Evolutionary conservation across 2,113 vertebrate genomes (phyloP).

Genomic region (Sialia sialis): DNA sequence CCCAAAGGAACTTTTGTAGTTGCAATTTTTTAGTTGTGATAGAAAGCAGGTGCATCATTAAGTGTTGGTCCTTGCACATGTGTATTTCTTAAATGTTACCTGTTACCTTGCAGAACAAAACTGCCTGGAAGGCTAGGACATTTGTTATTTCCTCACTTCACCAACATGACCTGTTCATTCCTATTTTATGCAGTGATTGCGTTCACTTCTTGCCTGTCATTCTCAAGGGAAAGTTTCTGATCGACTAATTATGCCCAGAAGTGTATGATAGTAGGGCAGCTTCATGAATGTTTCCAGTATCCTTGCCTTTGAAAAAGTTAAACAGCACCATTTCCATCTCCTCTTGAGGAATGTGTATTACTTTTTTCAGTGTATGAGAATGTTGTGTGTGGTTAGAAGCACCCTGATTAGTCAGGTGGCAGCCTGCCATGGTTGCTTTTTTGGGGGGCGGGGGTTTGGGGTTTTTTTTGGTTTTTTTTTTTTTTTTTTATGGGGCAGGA

Average conservation of each 20-base stretch:
- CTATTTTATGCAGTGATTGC: not conserved
- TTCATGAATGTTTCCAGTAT: not conserved
- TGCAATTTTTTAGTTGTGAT: not conserved
- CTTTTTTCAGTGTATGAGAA: constrained; percentile 32
- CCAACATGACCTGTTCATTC: not conserved
- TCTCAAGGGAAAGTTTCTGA: not conserved
- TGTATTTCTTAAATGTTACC: not conserved
- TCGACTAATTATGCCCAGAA: not conserved
- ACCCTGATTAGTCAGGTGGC: constrained; percentile 25
- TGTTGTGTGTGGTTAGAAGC: not conserved
- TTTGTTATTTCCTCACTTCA: not conserved
- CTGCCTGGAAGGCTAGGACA: not conserved
- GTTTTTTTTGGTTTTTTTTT: too few species aligned
- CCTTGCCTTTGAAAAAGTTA: constrained; percentile 21
- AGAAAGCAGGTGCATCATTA: not conserved
- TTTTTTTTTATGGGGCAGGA: not conserved
- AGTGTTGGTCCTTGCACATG: not conserved
- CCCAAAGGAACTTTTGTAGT: not conserved
- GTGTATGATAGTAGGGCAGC: not conserved
- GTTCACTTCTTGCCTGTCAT: not conserved
- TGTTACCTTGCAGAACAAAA: not conserved
- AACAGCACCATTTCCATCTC: not conserved
- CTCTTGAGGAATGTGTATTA: not conserved
- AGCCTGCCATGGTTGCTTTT: not conserved
- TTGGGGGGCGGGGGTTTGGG: too few species aligned